Conservation (phyloP, 2,888 invertebrate genomes). For the Allophyes oxyacanthae region DNA sequence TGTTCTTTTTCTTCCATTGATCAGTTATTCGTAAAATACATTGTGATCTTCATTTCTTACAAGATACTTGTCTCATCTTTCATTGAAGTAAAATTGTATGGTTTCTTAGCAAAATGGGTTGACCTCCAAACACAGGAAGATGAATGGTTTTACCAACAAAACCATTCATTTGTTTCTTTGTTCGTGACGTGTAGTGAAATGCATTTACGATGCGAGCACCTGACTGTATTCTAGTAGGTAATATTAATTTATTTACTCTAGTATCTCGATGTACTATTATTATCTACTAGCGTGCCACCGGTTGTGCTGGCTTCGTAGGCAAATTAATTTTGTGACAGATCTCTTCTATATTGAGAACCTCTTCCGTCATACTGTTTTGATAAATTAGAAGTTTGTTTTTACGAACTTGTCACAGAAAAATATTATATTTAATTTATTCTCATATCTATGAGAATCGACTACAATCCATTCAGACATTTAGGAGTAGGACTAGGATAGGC, state of each 20-base stretch:
- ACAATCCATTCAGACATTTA: no score
- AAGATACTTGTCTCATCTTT: conserved; percentile 23
- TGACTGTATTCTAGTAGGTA: conserved; percentile 18
- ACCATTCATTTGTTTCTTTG: conserved; percentile 20
- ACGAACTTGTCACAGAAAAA: no score
- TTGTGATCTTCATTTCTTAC: conserved; percentile 5
- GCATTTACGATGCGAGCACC: conserved; percentile 17
- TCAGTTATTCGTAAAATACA: neutral
- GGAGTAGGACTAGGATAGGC: no score
- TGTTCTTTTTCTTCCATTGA: no score
- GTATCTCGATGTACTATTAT: conserved; percentile 14
- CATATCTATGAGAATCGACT: no score
- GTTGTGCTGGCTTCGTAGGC: conserved; percentile 10
- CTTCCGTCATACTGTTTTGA: conserved; percentile 5
- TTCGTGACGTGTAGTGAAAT: conserved; percentile 22
- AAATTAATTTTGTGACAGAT: conserved; percentile 22
- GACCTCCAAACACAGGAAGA: conserved; percentile 34
- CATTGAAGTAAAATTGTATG: conserved; percentile 27
- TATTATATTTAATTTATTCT: no score
- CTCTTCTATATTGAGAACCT: conserved; percentile 4
- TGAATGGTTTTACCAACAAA: conserved; percentile 19
- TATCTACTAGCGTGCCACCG: conserved; percentile 2
- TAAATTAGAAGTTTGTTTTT: no score
- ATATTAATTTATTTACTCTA: conserved; percentile 19
- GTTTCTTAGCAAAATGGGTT: conserved; percentile 23